Base-by-base conservation (phyloP, 2,113 vertebrate species). In the Falcunculus frontatus region DNA sequence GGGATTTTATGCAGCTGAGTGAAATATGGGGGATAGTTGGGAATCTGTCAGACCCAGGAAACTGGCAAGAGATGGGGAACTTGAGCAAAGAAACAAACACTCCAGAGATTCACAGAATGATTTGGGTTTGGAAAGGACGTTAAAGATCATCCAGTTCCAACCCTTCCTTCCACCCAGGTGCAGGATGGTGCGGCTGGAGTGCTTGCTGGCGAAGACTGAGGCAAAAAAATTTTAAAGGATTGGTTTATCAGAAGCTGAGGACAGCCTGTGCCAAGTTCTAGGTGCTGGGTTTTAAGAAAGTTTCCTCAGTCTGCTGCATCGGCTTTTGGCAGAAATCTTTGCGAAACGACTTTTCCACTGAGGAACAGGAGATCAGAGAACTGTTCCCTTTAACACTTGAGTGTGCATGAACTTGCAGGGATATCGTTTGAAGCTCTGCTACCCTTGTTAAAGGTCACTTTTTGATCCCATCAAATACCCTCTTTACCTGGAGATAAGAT, bases 401-500 rank as follows among this genome's bases (percentile, higher is more conserved):
- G 75, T 57, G 89, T 68, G 75, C 42, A 0, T 70, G 93, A 91
- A 96, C 90, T 95, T 26, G 70, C 60, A 23, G 52, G 15, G 42
- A 39, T 95, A 55, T 94, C 30, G 22, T 97, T 59, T 94, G 96
- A 96, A 75, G 91, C 87, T 91, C 89, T 63, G 82, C 90, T 93
- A 87, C 59, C 92, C 90, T 95, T 87, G 94, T 46, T 68, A 95
- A 96, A 96, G 96, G 86, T 84, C 78, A 75, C 63, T 77, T 81
- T 97, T 92, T 97, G 93, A 96, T 97, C 91, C 92, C 14, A 8
- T 76, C 87, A 87, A 83, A 77, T 69, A 64, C 89, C 77, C 93
- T 82, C 87, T 96, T 94, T 95, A 86, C 93, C 41, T 50, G 57
- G 60, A 95, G 95, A 96, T 96, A 96, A 96, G 93, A 93, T 93